Evolutionary conservation across 2,797 vertebrate species (phyloP), one percentile per base, ranked within the genome.

Genomic region (Gobionotothen gibberifrons): DNA sequence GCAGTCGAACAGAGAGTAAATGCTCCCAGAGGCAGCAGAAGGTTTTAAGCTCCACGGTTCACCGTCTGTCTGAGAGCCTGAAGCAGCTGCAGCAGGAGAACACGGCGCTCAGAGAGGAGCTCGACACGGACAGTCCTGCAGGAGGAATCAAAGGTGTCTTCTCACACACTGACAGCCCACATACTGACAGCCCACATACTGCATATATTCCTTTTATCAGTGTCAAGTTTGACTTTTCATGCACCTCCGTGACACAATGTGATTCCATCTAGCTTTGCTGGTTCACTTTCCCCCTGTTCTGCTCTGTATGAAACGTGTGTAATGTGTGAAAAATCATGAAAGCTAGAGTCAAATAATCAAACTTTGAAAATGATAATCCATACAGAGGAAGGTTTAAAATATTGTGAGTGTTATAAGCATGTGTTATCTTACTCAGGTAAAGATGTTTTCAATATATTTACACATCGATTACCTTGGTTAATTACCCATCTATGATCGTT

Each of bases 71-170:
- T 10, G 95, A 94, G 78, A 95, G 92, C 4, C 75, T 96, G 72
- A 95, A 95, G 81, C 95, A 96, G 39, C 79, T 98, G 56, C 96
- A 96, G 0, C 90, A 95, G 65, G 97, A 98, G 85, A 98, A 98
- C 69, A 68, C 42, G 7, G 86, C 80, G 12, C 93, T 98, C 32
- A 95, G 95, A 83, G 94, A 96, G 62, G 96, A 98, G 68, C 89
- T 98, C 54, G 89, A 92, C 84, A 94, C 94, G 2, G 94, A 94
- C 81, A 80, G 78, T 15, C 91, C 92, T 36, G 74, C 88, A n/a
- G 90, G 79, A 57, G 88, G 91, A 55, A 42, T 87, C 68, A 93
- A 92, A 94, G 94, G 94, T 95, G 0, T 66, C 29, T 65, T 29
- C 26, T 56, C 48, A 39, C 60, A 58, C 52, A 9, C 12, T 8